Evolutionary conservation across 2,113 vertebrate genomes (phyloP), one percentile per base, ranked within the genome.

Genomic region (Syngnathus floridae): DNA sequence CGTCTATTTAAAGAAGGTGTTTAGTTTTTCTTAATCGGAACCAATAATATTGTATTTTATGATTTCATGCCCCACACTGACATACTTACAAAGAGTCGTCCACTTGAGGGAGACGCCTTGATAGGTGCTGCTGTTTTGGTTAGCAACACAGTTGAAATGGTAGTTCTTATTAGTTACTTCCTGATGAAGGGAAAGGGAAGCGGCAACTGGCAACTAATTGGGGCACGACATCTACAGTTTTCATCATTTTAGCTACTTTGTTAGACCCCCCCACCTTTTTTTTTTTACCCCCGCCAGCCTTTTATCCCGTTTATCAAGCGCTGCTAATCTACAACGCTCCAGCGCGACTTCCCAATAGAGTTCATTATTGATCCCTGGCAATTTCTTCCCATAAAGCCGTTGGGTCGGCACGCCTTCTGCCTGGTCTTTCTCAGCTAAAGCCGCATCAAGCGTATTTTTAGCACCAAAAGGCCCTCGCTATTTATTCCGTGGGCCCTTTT

Each of bases 291-390:
- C 65, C 68, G 69, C 69, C 67, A 19, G 7, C 66, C 69, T 26
- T 8, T 66, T 70, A 73, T 76, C 71, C 75, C 62, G 61, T 78
- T 72, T 78, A 78, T 85, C 19, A 62, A 80, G 71, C 65, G 63
- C 67, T 54, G 76, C 49, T 83, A 82, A 88, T 84, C 87, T 77
- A 62, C 68, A 6, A 66, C 45, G 81, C 73, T 85, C 76, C 74
- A 40, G 67, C 70, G 80, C 54, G 72, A 70, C 79, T 75, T 87
- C 80, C 83, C 76, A 60, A 59, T 35, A 66, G 72, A 81, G 74
- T 81, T 77, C 75, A 66, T 43, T 75, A 87, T 86, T 65, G 86
- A 87, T 86, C 77, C 59, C 65, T 36, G 37, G 61, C 40, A 79
- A 80, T 77, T 75, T 84, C 73, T 82, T 81, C 82, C 85, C 82